Percentiles rank a stretch among this genome's conserved stretches.
Evolutionary conservation across 2,113 vertebrate genomes (phyloP).

Genomic region (Rynchops niger): DNA sequence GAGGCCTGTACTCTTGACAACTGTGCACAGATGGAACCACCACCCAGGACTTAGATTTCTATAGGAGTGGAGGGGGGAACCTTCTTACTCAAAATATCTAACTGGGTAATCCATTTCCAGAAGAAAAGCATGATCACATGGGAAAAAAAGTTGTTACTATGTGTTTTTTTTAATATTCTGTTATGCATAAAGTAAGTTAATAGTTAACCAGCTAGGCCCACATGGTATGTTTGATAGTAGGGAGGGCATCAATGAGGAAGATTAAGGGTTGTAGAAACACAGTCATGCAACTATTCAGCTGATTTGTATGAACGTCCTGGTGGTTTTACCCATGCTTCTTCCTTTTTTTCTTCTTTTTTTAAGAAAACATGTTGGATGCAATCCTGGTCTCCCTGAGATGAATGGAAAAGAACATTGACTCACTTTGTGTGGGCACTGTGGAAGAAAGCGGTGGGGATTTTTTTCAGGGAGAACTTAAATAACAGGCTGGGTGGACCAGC

Average conservation of each 20-base stretch:
- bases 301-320: slow-evolving; percentile 3
- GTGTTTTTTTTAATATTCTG: neutral
- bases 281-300: neutral
- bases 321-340: slow-evolving; percentile 12
- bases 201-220: neutral
- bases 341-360: neutral
- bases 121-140: neutral
- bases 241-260: neutral
- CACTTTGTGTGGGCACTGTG: slow-evolving; percentile 58
- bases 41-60: neutral
- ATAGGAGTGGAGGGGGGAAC: neutral
- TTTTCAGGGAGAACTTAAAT: slow-evolving; percentile 50
- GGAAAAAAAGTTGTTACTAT: neutral
- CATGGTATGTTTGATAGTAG: neutral
- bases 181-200: neutral
- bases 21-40: neutral
- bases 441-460: slow-evolving; percentile 27
- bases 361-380: slow-evolving; percentile 33
- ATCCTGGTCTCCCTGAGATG: slow-evolving; percentile 40
- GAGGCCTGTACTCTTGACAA: neutral
- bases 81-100: neutral
- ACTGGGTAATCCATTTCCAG: neutral
- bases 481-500: slow-evolving; percentile 36
- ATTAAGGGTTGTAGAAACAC: slow-evolving; percentile 33
- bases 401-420: slow-evolving; percentile 65